Evolutionary conservation across 2,113 vertebrate species (phyloP), one percentile per base, ranked within the genome.

Genomic region (Maccullochella peelii): DNA sequence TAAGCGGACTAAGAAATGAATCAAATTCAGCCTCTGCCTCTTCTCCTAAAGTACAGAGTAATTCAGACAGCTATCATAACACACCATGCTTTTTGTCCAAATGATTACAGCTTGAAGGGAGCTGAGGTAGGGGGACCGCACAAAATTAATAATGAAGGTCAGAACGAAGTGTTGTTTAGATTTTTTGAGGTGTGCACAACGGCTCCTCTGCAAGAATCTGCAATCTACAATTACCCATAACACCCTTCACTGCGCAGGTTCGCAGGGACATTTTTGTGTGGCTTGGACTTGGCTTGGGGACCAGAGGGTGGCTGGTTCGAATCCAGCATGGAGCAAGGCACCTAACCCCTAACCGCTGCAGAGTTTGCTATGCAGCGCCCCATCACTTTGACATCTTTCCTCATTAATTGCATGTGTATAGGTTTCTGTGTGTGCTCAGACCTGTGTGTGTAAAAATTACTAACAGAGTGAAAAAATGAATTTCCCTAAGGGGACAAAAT

Each of bases 51-150:
- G 16, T 12, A 23, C 27, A 27, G 40, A 58, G 36, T 5, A 12
- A 36, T 73, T n/a, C 11, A 54, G 49, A 54, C n/a, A 57, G 27
- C 30, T 5, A 15, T 49, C 23, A 52, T 40, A 66, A 57, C 69
- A 79, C 20, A 20, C 33, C 8, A 20, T 3, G 61, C n/a, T 65
- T 59, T 72, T 12, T 79, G 42, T 73, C 69, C 14, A n/a, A 54
- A 54, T 68, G 27, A 62, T 59, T 61, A 30, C 25, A 74, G 62
- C n/a, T 8, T 42, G 52, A 59, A 9, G 11, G 15, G 27, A 71
- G 21, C 47, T n/a, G 16, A 65, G 44, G 47, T 23, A 10, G 52
- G 25, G 36, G 33, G 49, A 65, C 9, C 1, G 2, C 25, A 25
- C 9, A 21, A 23, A 33, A 69, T 33, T 33, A 69, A 23, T 7